phyloP scores from a whole-genome alignment of 2,113 vertebrate genomes.

The Leucopsar rothschildi region DNA sequence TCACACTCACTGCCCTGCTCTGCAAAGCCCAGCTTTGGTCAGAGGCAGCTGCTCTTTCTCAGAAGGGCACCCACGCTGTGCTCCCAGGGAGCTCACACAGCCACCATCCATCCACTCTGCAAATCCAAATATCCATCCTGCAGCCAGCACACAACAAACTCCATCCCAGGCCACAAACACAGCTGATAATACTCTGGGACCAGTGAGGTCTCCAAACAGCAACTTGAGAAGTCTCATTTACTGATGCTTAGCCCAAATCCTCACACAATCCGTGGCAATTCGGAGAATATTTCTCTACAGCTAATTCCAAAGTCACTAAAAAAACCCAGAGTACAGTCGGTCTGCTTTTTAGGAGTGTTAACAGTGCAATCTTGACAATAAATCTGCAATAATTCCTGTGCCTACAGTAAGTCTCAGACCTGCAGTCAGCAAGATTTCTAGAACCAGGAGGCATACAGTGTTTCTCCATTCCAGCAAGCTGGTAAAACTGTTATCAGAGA shows the following conservation, averaged over 20 bases:
- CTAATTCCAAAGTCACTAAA: background rate
- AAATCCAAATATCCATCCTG: background rate
- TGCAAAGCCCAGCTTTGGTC: background rate
- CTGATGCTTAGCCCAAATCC: background rate
- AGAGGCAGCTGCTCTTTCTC: background rate
- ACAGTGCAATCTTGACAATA: background rate
- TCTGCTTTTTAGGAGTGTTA: background rate
- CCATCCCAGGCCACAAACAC: background rate
- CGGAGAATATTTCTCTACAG: background rate
- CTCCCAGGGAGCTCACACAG: background rate
- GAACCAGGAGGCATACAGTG: background rate
- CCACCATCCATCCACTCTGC: background rate
- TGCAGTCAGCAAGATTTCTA: background rate
- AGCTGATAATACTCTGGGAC: background rate
- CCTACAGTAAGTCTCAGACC: background rate
- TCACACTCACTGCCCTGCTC: background rate
- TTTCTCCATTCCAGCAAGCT: background rate
- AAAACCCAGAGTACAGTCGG: accelerated
- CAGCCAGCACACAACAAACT: background rate
- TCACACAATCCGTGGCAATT: background rate
- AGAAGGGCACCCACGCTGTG: no score
- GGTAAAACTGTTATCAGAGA: background rate
- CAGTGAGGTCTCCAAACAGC: background rate
- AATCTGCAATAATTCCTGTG: background rate
- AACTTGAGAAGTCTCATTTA: background rate